phyloP scores from a whole-genome alignment of 2,797 vertebrate genomes.

The Eleutherodactylus coqui region DNA sequence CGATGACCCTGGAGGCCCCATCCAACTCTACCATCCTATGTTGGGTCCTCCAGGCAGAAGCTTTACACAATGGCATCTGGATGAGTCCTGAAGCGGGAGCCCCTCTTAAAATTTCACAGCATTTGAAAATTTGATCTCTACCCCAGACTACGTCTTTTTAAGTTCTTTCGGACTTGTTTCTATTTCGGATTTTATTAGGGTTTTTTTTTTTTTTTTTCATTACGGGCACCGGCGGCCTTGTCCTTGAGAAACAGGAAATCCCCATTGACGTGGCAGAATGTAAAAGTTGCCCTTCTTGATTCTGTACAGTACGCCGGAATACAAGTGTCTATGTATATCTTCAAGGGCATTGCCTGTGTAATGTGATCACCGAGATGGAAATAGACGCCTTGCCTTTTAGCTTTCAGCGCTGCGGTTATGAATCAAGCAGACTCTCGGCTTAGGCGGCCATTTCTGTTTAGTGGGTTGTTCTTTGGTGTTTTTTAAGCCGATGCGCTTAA shows the following conservation, averaged over 20 bases:
- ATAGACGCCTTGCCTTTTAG: constrained; percentile 67
- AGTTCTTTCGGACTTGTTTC: background rate
- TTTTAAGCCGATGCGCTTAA: background rate
- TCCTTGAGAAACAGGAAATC: background rate
- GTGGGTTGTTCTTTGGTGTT: background rate
- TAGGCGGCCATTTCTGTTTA: constrained; percentile 49
- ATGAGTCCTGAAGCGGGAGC: background rate
- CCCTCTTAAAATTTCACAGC: no score
- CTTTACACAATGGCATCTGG: background rate
- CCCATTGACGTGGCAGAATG: background rate
- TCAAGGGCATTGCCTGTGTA: constrained; percentile 71
- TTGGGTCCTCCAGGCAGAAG: no score
- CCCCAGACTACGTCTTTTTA: no score
- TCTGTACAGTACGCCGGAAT: constrained; percentile 62
- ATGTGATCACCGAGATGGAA: constrained; percentile 69
- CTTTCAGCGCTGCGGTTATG: constrained; percentile 61
- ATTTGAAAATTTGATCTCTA: background rate
- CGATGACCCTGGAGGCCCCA: no score
- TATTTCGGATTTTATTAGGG: background rate
- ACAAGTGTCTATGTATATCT: constrained; percentile 69
- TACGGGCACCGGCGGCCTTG: background rate
- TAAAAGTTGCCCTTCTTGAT: background rate
- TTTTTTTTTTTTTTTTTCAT: background rate
- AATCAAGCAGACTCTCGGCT: constrained; percentile 63
- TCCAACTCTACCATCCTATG: no score